Percentiles rank a stretch among this genome's conserved stretches.
phyloP scores from a whole-genome alignment of 2,888 invertebrate genomes.

The Rhogogaster chlorosoma region DNA sequence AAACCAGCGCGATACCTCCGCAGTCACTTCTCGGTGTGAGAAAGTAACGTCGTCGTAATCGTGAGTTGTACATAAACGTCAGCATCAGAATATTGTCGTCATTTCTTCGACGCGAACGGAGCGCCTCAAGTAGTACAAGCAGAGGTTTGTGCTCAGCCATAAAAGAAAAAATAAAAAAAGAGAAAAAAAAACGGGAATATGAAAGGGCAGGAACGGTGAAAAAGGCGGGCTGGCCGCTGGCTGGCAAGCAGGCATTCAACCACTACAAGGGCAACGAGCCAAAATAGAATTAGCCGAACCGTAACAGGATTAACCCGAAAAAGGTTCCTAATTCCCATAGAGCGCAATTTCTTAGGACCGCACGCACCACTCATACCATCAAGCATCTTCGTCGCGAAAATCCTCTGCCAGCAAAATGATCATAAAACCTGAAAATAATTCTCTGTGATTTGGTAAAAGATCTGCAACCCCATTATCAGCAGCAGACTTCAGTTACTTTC shows the following conservation, averaged over 20 bases:
- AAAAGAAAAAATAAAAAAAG: not conserved
- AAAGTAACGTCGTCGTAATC: not conserved
- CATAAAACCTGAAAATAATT: not conserved
- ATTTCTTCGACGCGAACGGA: not conserved
- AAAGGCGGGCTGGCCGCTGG: not conserved
- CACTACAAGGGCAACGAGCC: not conserved
- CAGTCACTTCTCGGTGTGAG: slow-evolving; percentile 10
- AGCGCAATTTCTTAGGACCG: not conserved
- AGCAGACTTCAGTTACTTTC: not conserved
- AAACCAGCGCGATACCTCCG: not conserved
- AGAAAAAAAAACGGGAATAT: not conserved
- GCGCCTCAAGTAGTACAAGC: not conserved
- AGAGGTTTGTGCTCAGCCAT: not conserved
- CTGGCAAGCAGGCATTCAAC: not conserved
- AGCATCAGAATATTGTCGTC: not conserved
- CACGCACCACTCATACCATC: not conserved
- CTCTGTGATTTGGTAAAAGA: not conserved
- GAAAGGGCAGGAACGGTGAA: not conserved
- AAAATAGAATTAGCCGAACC: slow-evolving; percentile 10
- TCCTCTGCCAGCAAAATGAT: not conserved
- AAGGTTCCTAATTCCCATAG: slow-evolving; percentile 10
- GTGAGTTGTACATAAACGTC: slow-evolving; percentile 1
- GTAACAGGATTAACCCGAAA: slow-evolving; percentile 1
- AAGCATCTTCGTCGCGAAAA: not conserved
- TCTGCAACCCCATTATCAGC: not conserved